phyloP scores from a whole-genome alignment of 2,797 vertebrate species.

The Psittacula echo region DNA sequence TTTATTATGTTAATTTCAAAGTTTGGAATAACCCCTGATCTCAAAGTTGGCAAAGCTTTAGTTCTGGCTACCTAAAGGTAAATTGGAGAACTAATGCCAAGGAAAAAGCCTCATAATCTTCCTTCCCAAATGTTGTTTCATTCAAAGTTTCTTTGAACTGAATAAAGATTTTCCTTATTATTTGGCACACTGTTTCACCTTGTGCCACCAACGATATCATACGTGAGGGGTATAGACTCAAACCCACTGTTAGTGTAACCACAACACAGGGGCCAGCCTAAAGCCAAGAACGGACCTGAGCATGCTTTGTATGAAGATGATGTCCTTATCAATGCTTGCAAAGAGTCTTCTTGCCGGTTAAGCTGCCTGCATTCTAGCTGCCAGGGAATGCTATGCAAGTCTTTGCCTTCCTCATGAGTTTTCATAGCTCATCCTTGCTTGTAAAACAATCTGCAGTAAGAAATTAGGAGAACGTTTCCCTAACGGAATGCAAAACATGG shows the following conservation, averaged over 20 bases:
- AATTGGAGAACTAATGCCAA: not conserved
- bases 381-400: not conserved
- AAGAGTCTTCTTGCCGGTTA: not conserved
- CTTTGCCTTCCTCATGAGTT: not conserved
- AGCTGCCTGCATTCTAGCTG: not conserved
- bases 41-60: not conserved
- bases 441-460: slow-evolving; percentile 9
- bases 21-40: not conserved
- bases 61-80: not conserved
- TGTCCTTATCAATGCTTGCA: not conserved
- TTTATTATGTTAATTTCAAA: not conserved
- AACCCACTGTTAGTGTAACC: not conserved
- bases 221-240: not conserved
- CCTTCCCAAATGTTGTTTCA: not conserved
- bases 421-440: not conserved
- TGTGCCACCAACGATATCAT: not conserved
- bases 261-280: not conserved
- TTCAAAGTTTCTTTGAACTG: not conserved
- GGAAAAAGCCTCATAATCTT: not conserved
- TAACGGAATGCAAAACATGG: not conserved
- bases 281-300: not conserved
- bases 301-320: not conserved
- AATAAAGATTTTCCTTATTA: not conserved
- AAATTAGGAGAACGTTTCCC: not conserved
- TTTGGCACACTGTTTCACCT: not conserved